A percentile compares a stretch with the other conserved stretches of the same genome.
Conservation (phyloP, 2,113 vertebrate genomes). For the Pycnonotus jocosus region DNA sequence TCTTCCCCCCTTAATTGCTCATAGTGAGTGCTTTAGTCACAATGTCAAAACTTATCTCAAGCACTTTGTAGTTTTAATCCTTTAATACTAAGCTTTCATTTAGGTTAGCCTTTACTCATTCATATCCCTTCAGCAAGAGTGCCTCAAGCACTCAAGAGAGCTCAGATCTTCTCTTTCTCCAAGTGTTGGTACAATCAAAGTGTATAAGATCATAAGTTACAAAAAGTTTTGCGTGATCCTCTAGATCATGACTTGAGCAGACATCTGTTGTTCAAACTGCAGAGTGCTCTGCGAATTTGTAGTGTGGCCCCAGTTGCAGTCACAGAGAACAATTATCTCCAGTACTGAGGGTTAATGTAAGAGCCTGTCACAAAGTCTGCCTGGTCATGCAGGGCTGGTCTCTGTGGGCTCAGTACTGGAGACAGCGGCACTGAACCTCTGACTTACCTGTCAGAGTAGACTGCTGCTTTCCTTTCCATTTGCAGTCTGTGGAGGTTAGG, state of each 20-base stretch:
- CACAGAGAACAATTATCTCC: rapidly evolving
- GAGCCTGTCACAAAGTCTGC: neutral
- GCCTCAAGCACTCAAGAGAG: neutral
- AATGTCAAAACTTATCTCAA: neutral
- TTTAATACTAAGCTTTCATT: neutral
- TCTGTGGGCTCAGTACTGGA: neutral
- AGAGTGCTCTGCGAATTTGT: neutral
- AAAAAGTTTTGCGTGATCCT: neutral
- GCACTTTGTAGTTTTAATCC: neutral
- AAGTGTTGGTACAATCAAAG: neutral
- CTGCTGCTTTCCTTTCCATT: neutral
- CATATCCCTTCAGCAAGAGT: neutral
- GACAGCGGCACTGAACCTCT: neutral
- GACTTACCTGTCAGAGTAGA: neutral
- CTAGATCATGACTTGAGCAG: rapidly evolving
- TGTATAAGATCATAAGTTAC: neutral
- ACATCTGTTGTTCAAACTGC: neutral
- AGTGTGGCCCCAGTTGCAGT: neutral
- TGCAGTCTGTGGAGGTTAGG: neutral
- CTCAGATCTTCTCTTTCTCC: neutral
- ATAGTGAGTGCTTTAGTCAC: neutral
- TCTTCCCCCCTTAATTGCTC: neutral
- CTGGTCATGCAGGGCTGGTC: neutral
- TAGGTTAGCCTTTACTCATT: neutral
- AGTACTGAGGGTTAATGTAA: neutral